Evolutionary conservation across 2,797 vertebrate species (phyloP), one percentile per base, ranked within the genome.

Genomic region (Oreonectes daqikongensis): DNA sequence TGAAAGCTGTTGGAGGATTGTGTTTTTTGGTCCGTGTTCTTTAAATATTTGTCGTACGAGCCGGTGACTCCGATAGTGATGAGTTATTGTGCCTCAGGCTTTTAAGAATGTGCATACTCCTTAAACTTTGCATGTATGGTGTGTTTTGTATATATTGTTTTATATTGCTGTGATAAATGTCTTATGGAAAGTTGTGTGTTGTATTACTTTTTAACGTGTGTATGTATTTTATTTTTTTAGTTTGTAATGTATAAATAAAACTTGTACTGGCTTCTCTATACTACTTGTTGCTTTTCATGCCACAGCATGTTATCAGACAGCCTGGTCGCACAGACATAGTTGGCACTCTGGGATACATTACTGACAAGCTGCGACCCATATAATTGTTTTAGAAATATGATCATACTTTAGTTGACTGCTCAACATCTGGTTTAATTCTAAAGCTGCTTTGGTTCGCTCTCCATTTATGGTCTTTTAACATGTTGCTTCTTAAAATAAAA

Each of bases 381-480:
- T 63, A 17, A 17, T 55, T 24, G 15, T 28, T 66, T 66, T 66
- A 22, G 46, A 74, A 66, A 75, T 44, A 63, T 32, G 61, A 57
- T 75, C 50, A 10, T 44, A 11, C 50, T 75, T 57, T 30, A 66
- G 50, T 75, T 55, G 24, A 32, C 61, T 57, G 48, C 48, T 44
- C 48, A 66, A 44, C 72, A 66, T 75, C 63, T 66, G 75, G 32
- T 63, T 77, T 61, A 77, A 42, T 44, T 63, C 32, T 48, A 10
- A 15, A 4, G 10, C 40, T 57, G 50, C 38, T 61, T 26, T n/a
- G 15, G n/a, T 24, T 63, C 50, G 28, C 63, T 65, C 69, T 73
- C 55, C 38, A 48, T 38, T 48, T 76, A 59, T 69, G 53, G 40
- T n/a, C 12, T 68, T 69, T 46, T 48, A 22, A 20, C 11, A 24